Percentiles rank a stretch among this genome's conserved stretches.
Evolutionary conservation across 2,888 invertebrate species (phyloP).

Genomic region (Plebejus melissa): DNA sequence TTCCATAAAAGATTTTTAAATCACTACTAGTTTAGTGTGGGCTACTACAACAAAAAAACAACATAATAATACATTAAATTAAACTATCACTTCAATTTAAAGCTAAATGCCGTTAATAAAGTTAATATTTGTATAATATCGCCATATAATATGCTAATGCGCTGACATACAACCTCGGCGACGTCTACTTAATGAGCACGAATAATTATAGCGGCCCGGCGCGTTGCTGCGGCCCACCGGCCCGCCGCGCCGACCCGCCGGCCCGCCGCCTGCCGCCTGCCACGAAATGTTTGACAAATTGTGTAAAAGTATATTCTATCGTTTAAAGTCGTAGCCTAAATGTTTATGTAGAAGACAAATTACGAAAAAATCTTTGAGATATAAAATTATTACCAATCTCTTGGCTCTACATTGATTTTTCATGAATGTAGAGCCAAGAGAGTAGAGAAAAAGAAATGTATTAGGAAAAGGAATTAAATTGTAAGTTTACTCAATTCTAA

Average conservation of each 20-base stretch:
- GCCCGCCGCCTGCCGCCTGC: neutral
- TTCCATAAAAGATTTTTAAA: slow-evolving; percentile 6
- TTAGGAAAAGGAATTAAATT: neutral
- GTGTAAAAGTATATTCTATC: neutral
- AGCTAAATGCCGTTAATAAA: slow-evolving; percentile 29
- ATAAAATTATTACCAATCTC: neutral
- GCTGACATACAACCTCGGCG: slow-evolving; percentile 32
- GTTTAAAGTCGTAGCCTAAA: neutral
- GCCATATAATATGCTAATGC: slow-evolving; percentile 36
- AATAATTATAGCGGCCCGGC: slow-evolving; percentile 19
- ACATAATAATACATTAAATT: slow-evolving; percentile 17
- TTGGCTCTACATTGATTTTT: no score
- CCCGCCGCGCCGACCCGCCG: neutral
- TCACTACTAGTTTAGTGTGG: slow-evolving; percentile 7
- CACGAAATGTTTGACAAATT: neutral
- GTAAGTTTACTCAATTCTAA: neutral
- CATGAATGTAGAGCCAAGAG: neutral
- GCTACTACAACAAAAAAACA: slow-evolving; percentile 19
- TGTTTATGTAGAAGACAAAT: neutral
- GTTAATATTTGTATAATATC: slow-evolving; percentile 33
- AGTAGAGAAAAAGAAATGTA: neutral
- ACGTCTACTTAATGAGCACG: slow-evolving; percentile 29
- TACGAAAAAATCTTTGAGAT: neutral
- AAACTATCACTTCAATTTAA: slow-evolving; percentile 26
- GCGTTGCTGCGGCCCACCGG: neutral